These are phyloP conservation scores for Diarsia mendica DNA, from an alignment of 2,888 invertebrate genomes.

Conservation along the genomic window DNA sequence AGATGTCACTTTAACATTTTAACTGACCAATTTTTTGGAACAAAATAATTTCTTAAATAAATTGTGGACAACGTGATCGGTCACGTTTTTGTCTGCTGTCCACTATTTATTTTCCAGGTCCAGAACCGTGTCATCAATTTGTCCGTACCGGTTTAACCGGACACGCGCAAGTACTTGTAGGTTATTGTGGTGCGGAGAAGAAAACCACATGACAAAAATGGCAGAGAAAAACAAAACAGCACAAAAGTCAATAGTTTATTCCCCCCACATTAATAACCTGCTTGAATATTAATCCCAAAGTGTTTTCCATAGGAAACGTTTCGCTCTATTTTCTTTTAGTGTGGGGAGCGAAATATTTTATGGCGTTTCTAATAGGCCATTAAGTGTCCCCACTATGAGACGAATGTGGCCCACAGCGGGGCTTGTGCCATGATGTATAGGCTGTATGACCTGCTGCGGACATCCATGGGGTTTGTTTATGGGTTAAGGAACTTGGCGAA, in stretches of 20 bases:
- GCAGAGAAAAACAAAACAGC: neutral
- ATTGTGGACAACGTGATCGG: neutral
- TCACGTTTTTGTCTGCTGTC: too few relatives aligned
- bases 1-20: neutral
- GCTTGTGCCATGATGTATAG: slow-evolving; percentile 29
- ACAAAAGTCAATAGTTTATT: slow-evolving; percentile 34
- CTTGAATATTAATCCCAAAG: slow-evolving; percentile 15
- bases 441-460: slow-evolving; percentile 1
- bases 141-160: neutral
- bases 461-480: neutral
- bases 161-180: neutral
- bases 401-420: slow-evolving; percentile 39
- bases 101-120: too few relatives aligned
- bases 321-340: slow-evolving; percentile 45
- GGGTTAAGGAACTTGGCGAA: neutral
- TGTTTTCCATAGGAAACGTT: slow-evolving; percentile 40
- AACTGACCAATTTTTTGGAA: neutral
- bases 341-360: slow-evolving; percentile 56
- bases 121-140: too few relatives aligned
- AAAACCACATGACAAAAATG: neutral
- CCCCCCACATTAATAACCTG: slow-evolving; percentile 17
- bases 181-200: too few relatives aligned
- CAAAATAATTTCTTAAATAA: neutral
- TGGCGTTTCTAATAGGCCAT: slow-evolving; percentile 51
- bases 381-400: slow-evolving; percentile 52